Evolutionary conservation across 2,113 vertebrate species (phyloP).

Genomic region (Grantiella picta): DNA sequence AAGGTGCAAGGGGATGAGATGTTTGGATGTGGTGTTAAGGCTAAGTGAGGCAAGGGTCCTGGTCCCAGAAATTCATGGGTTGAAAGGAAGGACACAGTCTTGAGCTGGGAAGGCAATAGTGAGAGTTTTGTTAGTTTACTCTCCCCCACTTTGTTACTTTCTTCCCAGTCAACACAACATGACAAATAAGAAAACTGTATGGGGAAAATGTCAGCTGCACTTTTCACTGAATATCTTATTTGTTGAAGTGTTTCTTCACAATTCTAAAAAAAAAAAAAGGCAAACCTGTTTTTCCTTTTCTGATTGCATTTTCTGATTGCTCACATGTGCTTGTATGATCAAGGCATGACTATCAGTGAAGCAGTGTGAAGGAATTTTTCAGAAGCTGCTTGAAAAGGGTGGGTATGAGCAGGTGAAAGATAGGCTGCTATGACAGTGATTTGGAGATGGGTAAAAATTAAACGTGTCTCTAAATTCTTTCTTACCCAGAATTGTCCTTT

Average conservation of each 20-base stretch:
- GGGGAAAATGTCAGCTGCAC: background rate
- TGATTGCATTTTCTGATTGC: background rate
- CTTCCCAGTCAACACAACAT: background rate
- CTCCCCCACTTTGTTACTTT: background rate
- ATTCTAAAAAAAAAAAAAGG: background rate
- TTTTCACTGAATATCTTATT: background rate
- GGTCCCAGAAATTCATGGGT: background rate
- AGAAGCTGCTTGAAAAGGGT: background rate
- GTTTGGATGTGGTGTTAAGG: background rate
- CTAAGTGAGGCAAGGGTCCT: background rate
- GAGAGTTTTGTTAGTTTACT: background rate
- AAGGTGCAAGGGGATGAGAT: background rate
- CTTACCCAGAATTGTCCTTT: background rate
- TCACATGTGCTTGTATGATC: background rate
- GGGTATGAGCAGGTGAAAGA: background rate
- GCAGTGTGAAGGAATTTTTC: background rate
- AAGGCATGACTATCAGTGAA: background rate
- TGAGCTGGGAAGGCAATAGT: background rate
- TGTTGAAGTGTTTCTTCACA: background rate
- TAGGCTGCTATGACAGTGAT: background rate
- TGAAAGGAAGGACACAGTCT: background rate
- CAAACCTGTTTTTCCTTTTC: background rate
- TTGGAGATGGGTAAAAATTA: background rate
- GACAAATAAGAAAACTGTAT: background rate
- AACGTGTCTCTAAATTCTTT: background rate